Base-by-base conservation (phyloP, 2,113 vertebrate species). In the Cyanoderma ruficeps region DNA sequence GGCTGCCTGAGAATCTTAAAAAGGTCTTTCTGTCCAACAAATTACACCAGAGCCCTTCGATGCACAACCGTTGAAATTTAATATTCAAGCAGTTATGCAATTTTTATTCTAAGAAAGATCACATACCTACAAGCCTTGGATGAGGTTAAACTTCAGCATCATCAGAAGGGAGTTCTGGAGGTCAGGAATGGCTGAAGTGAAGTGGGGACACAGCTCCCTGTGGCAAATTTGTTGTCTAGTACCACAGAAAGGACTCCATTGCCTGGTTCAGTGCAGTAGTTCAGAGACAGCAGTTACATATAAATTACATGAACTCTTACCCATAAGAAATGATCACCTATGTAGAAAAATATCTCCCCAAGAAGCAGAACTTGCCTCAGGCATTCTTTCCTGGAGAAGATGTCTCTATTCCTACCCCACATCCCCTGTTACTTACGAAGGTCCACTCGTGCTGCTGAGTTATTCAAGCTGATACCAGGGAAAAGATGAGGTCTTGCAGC, bases 41-140 rank as follows among this genome's bases (percentile, higher is more conserved):
- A 83, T 88, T 50, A 53, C 39, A 69, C 42, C 19, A 18, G 23
- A 0, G 1, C 53, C 44, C 44, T 70, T 84, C 1, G 0, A 41
- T 20, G 70, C 46, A 15, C 47, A 82, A 2, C 8, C 15, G 8
- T 9, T 76, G 17, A 46, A 67, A 72, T 86, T 88, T 76, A 72
- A 57, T 69, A 72, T 37, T 67, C 64, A 12, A 56, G n/a, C 8
- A 42, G 39, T 49, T 39, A 37, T 3, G 22, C n/a, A 60, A 14
- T 67, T 86, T 93, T 91, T 84, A 67, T 70, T 81, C 24, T 14
- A 70, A 87, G 80, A 67, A 69, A 65, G 80, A 77, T 30, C n/a
- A 52, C 24, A 57, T 13, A 31, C 15, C 44, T 83, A 16, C 55
- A 50, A 83, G 33, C 20, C 20, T 81, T 72, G 24, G 42, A 46